Evolutionary conservation across 2,888 invertebrate species (phyloP), one percentile per base, ranked within the genome.

Genomic region (Lobophora halterata): DNA sequence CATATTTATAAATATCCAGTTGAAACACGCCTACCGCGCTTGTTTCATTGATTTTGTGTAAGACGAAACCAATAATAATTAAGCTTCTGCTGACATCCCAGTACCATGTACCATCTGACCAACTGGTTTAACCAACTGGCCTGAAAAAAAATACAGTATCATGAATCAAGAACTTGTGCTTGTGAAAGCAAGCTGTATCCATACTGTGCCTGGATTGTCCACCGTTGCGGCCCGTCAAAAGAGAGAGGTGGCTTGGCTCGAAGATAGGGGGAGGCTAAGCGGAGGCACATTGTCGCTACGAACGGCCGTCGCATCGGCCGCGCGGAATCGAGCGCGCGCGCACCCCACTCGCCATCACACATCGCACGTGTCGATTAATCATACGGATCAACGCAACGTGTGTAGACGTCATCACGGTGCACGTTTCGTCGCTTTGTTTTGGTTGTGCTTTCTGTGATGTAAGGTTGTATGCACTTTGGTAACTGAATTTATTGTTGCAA

Each of bases 281-380:
- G 65, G 79, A 68, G 68, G 66, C 79, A 77, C 86, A 87, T 80
- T 86, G 83, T 83, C 79, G 76, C 77, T 70, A 65, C 71, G 76
- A 65, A 71, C 79, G 70, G 83, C 79, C 65, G 65, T 69, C 79
- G 75, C 68, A 71, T 55, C 80, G 82, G 82, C 81, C 79, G 86
- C 77, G 76, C 79, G 68, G 64, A 52, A 60, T 58, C 65, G 65
- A 60, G 72, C 78, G 81, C 77, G 70, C 76, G 74, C 77, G 78
- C 60, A 35, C 16, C 30, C 11, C 11, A 38, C 18, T 28, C 27
- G 28, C 26, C 37, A 24, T 18, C 17, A 25, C 20, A 20, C 26
- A 25, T 27, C 43, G 36, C 49, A 44, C 43, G 44, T 50, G 46
- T 42, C 23, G 14, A 38, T 30, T 44, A 45, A 27, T 26, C 19